A percentile compares a stretch with the other conserved stretches of the same genome.
Evolutionary conservation across 2,888 invertebrate species (phyloP).

Genomic region (Dicycla oo): DNA sequence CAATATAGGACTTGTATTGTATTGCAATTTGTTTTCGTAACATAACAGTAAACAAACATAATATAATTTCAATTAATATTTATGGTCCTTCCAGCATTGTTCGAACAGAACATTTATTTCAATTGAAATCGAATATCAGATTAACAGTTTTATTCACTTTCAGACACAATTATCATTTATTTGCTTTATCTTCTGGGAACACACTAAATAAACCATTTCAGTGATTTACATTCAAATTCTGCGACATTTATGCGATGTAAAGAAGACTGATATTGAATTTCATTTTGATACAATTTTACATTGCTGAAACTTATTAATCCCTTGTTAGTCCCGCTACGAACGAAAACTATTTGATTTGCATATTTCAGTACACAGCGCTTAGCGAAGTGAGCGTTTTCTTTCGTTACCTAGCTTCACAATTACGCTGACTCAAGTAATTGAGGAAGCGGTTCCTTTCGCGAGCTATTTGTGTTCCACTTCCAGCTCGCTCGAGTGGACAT

Average conservation of each 20-base stretch:
- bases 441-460: constrained; percentile 12
- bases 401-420: constrained; percentile 26
- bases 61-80: constrained; percentile 32
- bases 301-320: constrained; percentile 29
- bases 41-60: neutral
- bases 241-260: neutral
- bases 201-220: neutral
- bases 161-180: constrained; percentile 19
- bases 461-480: constrained; percentile 27
- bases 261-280: constrained; percentile 23
- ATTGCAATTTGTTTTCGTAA: constrained; percentile 16
- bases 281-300: constrained; percentile 14
- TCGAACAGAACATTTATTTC: constrained; percentile 24
- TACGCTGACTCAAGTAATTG: constrained; percentile 18
- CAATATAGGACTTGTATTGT: constrained; percentile 8
- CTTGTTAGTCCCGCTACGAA: constrained; percentile 18
- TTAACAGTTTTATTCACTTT: constrained; percentile 15
- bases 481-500: constrained; percentile 8
- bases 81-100: neutral
- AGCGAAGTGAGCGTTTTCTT: constrained; percentile 1
- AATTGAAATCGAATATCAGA: constrained; percentile 27
- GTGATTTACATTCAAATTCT: constrained; percentile 20
- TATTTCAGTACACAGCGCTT: constrained; percentile 26
- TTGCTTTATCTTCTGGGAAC: neutral
- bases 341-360: constrained; percentile 38